Percentiles rank a stretch among this genome's conserved stretches.
Evolutionary conservation across 2,797 vertebrate species (phyloP).

Genomic region (Scomberomorus guttatus): DNA sequence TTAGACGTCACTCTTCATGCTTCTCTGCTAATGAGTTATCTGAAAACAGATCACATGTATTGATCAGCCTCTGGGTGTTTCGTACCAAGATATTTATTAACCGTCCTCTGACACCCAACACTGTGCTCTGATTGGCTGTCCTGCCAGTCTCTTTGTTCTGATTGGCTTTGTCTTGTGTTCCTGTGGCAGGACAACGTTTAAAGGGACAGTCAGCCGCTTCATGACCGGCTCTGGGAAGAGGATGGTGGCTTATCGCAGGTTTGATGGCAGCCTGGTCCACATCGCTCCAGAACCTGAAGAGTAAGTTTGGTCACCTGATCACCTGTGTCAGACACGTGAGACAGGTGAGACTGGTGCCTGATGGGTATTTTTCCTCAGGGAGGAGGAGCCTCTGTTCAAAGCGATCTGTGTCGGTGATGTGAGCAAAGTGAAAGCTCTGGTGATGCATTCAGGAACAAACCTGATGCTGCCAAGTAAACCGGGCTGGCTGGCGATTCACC

Average conservation of each 20-base stretch:
- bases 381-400: constrained; percentile 79
- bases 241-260: constrained; percentile 86
- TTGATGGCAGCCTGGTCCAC: constrained; percentile 81
- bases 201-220: constrained; percentile 75
- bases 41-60: too few species aligned
- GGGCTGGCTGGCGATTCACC: constrained; percentile 70
- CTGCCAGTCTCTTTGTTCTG: constrained; percentile 4
- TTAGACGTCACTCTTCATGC: too few species aligned
- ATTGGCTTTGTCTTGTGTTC: constrained; percentile 28
- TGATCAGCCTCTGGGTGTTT: too few species aligned
- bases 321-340: not conserved
- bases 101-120: too few species aligned
- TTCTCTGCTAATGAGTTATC: too few species aligned
- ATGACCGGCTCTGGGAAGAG: constrained; percentile 81
- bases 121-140: not conserved
- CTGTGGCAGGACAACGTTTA: constrained; percentile 59
- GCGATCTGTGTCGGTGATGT: constrained; percentile 65
- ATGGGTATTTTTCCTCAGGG: constrained; percentile 55
- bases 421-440: constrained; percentile 38
- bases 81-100: not conserved
- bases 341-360: not conserved
- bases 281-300: constrained; percentile 71
- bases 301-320: constrained; percentile 59
- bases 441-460: constrained; percentile 34
- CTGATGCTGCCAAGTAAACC: constrained; percentile 68